Conservation (phyloP, 1,140 invertebrate species). For the Scaptomyza hsui region DNA sequence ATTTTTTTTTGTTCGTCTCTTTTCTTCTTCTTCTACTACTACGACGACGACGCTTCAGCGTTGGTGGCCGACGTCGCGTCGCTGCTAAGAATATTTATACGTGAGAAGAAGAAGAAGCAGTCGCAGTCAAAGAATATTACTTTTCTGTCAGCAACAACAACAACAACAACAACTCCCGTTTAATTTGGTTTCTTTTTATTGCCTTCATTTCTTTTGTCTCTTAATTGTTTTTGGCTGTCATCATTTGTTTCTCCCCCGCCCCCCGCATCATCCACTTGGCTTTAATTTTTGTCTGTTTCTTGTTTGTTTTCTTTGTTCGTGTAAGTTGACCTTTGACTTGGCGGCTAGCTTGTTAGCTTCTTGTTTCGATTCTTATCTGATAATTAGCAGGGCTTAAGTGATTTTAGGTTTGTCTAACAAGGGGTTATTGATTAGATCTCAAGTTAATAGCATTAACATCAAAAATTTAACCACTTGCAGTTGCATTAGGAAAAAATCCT, state of each 20-base stretch:
- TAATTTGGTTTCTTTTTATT: slow-evolving; percentile 44
- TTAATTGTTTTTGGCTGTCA: slow-evolving; percentile 52
- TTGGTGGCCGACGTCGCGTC: slow-evolving; percentile 58
- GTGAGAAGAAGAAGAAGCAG: slow-evolving; percentile 1
- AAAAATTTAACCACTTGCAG: no score
- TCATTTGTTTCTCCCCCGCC: neutral
- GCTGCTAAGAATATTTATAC: slow-evolving; percentile 20
- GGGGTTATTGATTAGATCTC: neutral
- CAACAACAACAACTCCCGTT: no score
- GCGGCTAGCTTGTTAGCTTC: slow-evolving; percentile 45
- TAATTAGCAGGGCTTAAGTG: slow-evolving; percentile 52
- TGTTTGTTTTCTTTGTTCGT: slow-evolving; percentile 4
- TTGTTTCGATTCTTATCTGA: slow-evolving; percentile 57
- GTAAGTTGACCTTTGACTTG: slow-evolving; percentile 51
- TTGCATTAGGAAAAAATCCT: neutral
- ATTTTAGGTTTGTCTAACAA: neutral
- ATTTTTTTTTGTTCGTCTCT: neutral
- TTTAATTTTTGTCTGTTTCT: slow-evolving; percentile 24
- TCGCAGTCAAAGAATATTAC: slow-evolving; percentile 19
- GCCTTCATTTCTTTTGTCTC: slow-evolving; percentile 44
- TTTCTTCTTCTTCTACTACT: neutral
- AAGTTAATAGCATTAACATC: neutral
- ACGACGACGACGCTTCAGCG: slow-evolving; percentile 38
- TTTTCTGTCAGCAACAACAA: slow-evolving; percentile 20
- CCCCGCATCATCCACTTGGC: neutral